phyloP scores from a whole-genome alignment of 2,113 vertebrate genomes.

The Nesogale talazaci region DNA sequence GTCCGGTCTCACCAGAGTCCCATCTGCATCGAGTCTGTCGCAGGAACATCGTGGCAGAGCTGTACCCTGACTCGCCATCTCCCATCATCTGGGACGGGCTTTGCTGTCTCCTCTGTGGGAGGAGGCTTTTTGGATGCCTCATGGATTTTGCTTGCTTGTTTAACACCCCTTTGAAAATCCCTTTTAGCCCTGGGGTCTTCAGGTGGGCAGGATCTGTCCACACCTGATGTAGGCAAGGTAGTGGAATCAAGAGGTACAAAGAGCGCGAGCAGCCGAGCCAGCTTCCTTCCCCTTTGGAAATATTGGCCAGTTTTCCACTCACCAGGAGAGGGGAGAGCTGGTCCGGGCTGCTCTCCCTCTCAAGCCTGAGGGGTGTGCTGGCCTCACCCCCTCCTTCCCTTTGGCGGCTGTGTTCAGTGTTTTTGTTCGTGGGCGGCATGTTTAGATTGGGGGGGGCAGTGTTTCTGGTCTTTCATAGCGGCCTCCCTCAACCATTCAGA shows the following conservation, averaged over 20 bases:
- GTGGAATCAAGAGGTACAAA: neutral
- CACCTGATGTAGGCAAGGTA: neutral
- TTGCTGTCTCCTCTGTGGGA: neutral
- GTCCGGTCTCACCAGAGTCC: neutral
- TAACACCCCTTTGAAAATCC: neutral
- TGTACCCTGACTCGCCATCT: neutral
- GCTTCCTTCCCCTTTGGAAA: neutral
- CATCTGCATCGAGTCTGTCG: neutral
- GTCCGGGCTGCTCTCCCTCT: too few species aligned
- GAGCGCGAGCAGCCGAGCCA: fast-evolving
- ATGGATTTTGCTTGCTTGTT: neutral
- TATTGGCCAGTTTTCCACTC: neutral
- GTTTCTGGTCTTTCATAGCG: neutral
- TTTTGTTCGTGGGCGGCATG: neutral
- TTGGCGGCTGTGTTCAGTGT: neutral
- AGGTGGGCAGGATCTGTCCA: neutral
- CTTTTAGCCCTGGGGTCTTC: neutral
- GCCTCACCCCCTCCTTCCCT: neutral
- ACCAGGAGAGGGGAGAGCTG: neutral
- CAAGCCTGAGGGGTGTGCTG: neutral
- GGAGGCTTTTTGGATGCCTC: neutral
- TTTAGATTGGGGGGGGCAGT: neutral
- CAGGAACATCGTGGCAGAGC: neutral
- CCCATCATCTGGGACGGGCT: too few species aligned
- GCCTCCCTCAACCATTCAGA: neutral